phyloP scores from a whole-genome alignment of 2,797 vertebrate genomes.

The Sebastolobus alascanus region DNA sequence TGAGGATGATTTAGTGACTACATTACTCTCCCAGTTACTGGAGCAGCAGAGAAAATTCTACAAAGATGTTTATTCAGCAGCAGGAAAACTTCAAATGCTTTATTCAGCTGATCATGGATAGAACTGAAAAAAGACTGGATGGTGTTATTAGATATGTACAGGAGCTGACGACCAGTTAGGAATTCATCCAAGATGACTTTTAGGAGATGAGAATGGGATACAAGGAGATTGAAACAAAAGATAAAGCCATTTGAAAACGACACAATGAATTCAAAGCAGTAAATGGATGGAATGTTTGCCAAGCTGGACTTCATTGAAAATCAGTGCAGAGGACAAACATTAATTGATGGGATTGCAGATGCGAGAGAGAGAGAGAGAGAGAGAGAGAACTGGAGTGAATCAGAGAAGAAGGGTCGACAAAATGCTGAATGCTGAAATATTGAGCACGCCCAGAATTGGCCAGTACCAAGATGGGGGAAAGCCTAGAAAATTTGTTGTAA shows the following conservation, averaged over 20 bases:
- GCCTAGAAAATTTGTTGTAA: too few relatives aligned
- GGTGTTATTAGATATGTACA: constrained; percentile 29
- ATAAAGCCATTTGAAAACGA: constrained; percentile 16
- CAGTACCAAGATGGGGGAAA: neutral
- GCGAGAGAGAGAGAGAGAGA: neutral
- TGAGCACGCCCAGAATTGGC: neutral
- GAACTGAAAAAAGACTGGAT: constrained; percentile 28
- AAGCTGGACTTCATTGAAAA: constrained; percentile 10
- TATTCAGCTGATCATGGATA: constrained; percentile 11
- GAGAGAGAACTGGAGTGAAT: constrained; percentile 23
- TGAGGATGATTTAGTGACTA: constrained; percentile 5
- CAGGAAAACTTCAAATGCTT: constrained; percentile 4
- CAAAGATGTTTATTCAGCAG: neutral
- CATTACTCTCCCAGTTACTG: neutral
- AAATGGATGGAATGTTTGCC: constrained; percentile 21
- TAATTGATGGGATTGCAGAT: constrained; percentile 9
- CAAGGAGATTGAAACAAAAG: constrained; percentile 21
- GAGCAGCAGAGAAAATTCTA: neutral
- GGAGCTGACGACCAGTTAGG: constrained; percentile 21
- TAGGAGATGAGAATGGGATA: neutral
- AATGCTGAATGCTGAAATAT: constrained; percentile 5
- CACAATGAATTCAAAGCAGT: constrained; percentile 17
- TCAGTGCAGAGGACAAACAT: constrained; percentile 3
- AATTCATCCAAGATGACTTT: constrained; percentile 7
- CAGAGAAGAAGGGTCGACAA: neutral